Base-by-base conservation (phyloP, 2,888 invertebrate genomes). In the Koerneria pararmatus region DNA sequence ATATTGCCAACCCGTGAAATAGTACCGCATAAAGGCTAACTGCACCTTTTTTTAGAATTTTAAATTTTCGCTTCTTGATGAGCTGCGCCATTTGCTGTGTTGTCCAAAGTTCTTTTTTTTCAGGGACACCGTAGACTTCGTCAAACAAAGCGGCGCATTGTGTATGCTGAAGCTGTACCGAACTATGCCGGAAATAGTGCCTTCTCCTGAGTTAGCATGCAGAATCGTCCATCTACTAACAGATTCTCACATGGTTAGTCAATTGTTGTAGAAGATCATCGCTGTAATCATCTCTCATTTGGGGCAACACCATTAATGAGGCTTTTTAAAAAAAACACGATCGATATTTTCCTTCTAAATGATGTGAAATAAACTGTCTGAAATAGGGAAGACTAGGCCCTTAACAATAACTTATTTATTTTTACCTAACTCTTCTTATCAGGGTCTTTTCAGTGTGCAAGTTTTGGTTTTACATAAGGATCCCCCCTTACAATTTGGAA, bases 81-180 rank as follows among this genome's bases (percentile, higher is more conserved):
- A 56, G 66, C n/a, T 8, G 31, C n/a, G 31, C 34, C 24, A 4
- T 67, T 27, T 66, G 1, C 29, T 63, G n/a, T n/a, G n/a, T n/a
- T n/a, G n/a, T n/a, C n/a, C n/a, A n/a, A n/a, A n/a, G n/a, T 35
- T 41, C 60, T 27, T 31, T 51, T 8, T 4, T 81, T 84, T 57
- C 83, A 91, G 92, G 35, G 98, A 99, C 84, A 97, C 98, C 22
- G 95, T 97, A 90, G 98, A 98, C 86, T 92, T 95, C 67, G 97
- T 99, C 1, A 98, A 98, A 86, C 98, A 98, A 86, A 95, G 95
- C 78, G 97, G 98, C 74, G 98, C 98, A 62, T 88, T 99, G 54
- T 98, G 98, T 84, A 88, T 99, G 70, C 87, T 98, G 71, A 89
- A 95, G 79, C 87, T 98, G 63, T 91, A 97, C 84, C 89, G 98